phyloP scores from a whole-genome alignment of 2,888 invertebrate species.

The Cremastobaeus sp. region DNA sequence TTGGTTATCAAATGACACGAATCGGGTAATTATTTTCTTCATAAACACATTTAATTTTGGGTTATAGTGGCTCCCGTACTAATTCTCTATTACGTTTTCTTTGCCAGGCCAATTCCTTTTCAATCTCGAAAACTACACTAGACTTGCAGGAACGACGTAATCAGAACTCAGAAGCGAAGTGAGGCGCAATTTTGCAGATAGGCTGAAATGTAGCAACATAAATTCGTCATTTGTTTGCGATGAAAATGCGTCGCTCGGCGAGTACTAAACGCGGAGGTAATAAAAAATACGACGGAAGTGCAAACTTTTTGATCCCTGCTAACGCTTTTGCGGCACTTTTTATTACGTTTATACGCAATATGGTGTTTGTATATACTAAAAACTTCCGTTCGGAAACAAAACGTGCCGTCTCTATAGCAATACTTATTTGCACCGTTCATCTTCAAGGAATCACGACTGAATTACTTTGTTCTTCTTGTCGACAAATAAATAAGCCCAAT shows the following conservation, averaged over 20 bases:
- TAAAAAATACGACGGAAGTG: slow-evolving; percentile 20
- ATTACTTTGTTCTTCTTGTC: slow-evolving; percentile 54
- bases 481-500: slow-evolving; percentile 54
- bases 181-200: too few species aligned
- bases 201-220: slow-evolving; percentile 9
- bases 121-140: too few species aligned
- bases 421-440: slow-evolving; percentile 48
- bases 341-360: slow-evolving; percentile 44
- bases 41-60: too few species aligned
- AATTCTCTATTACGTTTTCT: too few species aligned
- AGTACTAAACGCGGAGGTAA: slow-evolving; percentile 10
- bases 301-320: slow-evolving; percentile 45
- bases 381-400: slow-evolving; percentile 47
- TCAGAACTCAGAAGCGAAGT: too few species aligned
- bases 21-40: too few species aligned
- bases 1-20: too few species aligned
- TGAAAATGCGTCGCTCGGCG: slow-evolving; percentile 23
- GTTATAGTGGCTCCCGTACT: too few species aligned
- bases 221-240: slow-evolving; percentile 18
- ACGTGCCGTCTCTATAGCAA: slow-evolving; percentile 51
- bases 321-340: slow-evolving; percentile 44
- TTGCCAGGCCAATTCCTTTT: too few species aligned
- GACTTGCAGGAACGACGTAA: too few species aligned
- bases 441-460: slow-evolving; percentile 52
- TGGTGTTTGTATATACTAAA: slow-evolving; percentile 34